These are phyloP conservation scores for Syrmaticus mikado DNA, from an alignment of 2,113 vertebrate species.

Conservation along the genomic window DNA sequence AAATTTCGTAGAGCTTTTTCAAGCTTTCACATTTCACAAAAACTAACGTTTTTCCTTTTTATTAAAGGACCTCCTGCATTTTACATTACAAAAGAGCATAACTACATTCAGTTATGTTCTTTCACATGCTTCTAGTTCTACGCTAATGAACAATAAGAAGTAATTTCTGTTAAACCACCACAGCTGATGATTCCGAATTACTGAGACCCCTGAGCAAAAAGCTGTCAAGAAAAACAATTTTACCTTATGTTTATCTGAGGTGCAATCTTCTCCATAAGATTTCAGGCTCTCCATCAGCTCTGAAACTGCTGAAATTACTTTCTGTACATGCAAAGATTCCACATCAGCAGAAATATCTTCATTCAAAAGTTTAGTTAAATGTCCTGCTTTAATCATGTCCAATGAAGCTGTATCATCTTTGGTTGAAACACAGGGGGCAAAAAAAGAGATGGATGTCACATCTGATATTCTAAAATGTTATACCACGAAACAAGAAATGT, in stretches of 20 bases:
- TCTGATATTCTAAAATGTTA: background rate
- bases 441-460: background rate
- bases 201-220: background rate
- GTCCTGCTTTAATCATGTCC: slow-evolving; percentile 84
- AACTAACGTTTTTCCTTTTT: background rate
- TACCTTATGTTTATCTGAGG: slow-evolving; percentile 83
- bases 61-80: background rate
- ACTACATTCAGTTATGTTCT: background rate
- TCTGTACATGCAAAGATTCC: slow-evolving; percentile 82
- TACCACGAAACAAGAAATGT: background rate
- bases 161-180: fast-evolving
- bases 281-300: slow-evolving; percentile 84
- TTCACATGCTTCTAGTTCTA: background rate
- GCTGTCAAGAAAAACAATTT: background rate
- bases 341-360: slow-evolving; percentile 86
- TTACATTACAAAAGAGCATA: background rate
- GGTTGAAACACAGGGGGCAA: background rate
- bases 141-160: background rate
- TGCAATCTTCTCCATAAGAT: slow-evolving; percentile 81
- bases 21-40: background rate
- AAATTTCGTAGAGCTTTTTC: background rate
- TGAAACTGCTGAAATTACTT: slow-evolving; percentile 75
- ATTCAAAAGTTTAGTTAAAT: slow-evolving; percentile 87
- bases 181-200: background rate
- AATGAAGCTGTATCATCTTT: slow-evolving; percentile 69